Evolutionary conservation across 2,113 vertebrate species (phyloP).

Genomic region (Misgurnus anguillicaudatus): DNA sequence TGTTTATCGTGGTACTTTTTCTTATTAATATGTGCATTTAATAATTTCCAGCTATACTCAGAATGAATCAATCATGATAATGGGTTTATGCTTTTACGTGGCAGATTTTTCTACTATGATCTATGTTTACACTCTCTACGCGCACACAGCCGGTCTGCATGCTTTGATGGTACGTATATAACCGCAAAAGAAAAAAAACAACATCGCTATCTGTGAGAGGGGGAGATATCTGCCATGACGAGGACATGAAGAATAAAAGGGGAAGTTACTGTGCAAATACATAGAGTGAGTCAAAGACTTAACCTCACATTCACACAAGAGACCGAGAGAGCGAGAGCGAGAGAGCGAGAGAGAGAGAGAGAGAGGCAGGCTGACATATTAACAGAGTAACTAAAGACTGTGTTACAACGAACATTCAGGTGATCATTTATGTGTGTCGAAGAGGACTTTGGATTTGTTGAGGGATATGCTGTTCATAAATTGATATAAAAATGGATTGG

Average conservation of each 20-base stretch:
- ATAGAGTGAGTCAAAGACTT: conserved; percentile 2
- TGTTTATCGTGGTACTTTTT: not conserved
- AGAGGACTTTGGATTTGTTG: not conserved
- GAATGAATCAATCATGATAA: no score
- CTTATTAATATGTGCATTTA: not conserved
- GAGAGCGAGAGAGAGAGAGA: conserved; percentile 4
- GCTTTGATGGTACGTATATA: not conserved
- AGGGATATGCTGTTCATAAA: conserved; percentile 13
- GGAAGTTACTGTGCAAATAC: conserved; percentile 23
- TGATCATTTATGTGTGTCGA: not conserved
- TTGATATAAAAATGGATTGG: conserved; percentile 39
- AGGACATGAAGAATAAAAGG: conserved; percentile 19
- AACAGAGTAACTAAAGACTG: not conserved
- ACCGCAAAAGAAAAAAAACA: not conserved
- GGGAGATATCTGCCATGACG: conserved; percentile 1
- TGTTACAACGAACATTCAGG: not conserved
- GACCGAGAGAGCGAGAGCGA: conserved; percentile 17
- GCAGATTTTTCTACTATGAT: not conserved
- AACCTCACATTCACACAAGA: not conserved
- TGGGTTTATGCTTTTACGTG: not conserved
- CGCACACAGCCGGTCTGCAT: not conserved
- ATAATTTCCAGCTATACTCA: not conserved
- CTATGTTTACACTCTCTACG: not conserved
- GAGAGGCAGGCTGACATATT: not conserved
- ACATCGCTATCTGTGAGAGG: not conserved